A percentile compares a stretch with the other conserved stretches of the same genome.
These are phyloP conservation scores for Drosophila bipectinata DNA, from an alignment of 1,140 invertebrate genomes.

Conservation along the genomic window DNA sequence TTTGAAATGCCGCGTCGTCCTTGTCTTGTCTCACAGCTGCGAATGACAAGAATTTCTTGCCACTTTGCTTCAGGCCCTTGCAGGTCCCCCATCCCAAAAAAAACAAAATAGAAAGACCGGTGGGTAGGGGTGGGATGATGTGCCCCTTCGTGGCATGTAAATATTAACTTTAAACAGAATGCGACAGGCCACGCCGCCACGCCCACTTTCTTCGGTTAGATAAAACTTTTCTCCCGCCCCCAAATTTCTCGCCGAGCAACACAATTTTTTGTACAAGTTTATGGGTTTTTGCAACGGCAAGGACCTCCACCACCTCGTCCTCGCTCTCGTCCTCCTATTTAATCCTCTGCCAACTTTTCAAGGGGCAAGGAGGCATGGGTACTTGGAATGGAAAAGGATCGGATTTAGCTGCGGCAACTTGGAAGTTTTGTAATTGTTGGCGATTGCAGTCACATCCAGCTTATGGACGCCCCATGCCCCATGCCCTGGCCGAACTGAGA, in stretches of 20 bases:
- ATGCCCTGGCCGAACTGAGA: slow-evolving; percentile 34
- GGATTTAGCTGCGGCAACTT: slow-evolving; percentile 51
- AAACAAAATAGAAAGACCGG: neutral
- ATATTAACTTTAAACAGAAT: slow-evolving; percentile 81
- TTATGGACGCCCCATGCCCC: slow-evolving; percentile 25
- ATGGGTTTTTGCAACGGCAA: slow-evolving; percentile 13
- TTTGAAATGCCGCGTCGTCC: slow-evolving; percentile 44
- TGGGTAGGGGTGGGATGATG: neutral
- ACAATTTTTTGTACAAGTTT: slow-evolving; percentile 55
- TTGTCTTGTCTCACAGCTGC: slow-evolving; percentile 63
- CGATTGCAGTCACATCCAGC: slow-evolving; percentile 66
- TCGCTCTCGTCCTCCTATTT: slow-evolving; percentile 5
- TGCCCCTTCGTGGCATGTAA: slow-evolving; percentile 66
- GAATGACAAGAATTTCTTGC: slow-evolving; percentile 81
- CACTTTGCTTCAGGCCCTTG: slow-evolving; percentile 24
- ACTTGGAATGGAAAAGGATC: slow-evolving; percentile 4
- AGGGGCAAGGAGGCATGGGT: neutral
- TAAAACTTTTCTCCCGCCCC: slow-evolving; percentile 52
- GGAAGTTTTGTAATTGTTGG: slow-evolving; percentile 78
- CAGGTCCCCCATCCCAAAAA: neutral
- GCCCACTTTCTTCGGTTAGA: slow-evolving; percentile 55
- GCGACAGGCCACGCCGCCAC: slow-evolving; percentile 55
- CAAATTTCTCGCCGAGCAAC: slow-evolving; percentile 35
- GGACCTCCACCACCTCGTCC: neutral
- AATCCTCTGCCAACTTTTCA: slow-evolving; percentile 35